phyloP scores from a whole-genome alignment of 30 jellyfish, hydroid and myxozoan species.

The Cassiopea andromeda region DNA sequence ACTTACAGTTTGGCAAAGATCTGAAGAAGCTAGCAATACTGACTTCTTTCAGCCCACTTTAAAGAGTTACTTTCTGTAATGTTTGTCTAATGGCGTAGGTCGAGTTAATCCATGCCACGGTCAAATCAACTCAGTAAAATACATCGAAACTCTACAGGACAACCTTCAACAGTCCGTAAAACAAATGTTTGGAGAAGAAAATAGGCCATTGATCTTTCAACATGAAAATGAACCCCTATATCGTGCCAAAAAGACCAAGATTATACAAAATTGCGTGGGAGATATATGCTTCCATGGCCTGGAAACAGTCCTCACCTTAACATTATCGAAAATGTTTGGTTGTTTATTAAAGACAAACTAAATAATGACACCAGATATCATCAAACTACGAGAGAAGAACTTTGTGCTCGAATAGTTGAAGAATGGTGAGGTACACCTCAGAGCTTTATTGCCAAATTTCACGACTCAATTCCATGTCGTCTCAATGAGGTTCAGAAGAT shows the following conservation, averaged over 20 bases:
- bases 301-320: too few species aligned
- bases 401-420: conserved; percentile 7
- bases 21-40: too few species aligned
- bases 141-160: neutral
- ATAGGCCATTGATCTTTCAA: conserved; percentile 13
- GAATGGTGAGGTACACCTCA: neutral
- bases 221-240: conserved; percentile 7
- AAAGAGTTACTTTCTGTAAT: conserved; percentile 1
- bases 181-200: conserved; percentile 5
- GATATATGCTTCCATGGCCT: neutral
- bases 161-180: neutral
- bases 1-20: neutral
- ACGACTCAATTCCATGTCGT: conserved; percentile 1
- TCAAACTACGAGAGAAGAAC: conserved; percentile 15
- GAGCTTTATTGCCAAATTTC: neutral
- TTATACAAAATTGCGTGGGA: neutral
- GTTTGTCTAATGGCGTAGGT: conserved; percentile 1
- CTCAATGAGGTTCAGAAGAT: too few species aligned
- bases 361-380: neutral
- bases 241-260: neutral
- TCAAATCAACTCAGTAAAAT: conserved; percentile 15
- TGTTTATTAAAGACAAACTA: neutral
- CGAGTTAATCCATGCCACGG: conserved; percentile 2
- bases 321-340: too few species aligned
- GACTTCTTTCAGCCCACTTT: conserved; percentile 13